These are phyloP conservation scores for Poecilia gillii DNA, from an alignment of 2,797 vertebrate genomes.

Conservation along the genomic window DNA sequence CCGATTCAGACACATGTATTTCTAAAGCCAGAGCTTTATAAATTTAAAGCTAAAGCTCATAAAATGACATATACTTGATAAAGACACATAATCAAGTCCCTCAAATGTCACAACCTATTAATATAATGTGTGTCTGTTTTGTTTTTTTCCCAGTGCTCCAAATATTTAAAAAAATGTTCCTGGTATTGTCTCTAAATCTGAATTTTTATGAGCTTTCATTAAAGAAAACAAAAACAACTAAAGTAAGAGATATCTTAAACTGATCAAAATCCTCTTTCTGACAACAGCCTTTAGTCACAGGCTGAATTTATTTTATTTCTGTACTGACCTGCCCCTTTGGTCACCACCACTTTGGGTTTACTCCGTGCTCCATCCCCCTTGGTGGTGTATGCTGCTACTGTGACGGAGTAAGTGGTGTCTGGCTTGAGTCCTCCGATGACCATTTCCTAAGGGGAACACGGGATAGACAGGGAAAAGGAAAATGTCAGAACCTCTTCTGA, in stretches of 20 bases:
- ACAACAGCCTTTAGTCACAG: neutral
- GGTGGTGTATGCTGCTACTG: slow-evolving; percentile 98
- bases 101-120: neutral
- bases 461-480: slow-evolving; percentile 41
- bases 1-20: slow-evolving; percentile 5
- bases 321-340: slow-evolving; percentile 92
- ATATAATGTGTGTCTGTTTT: slow-evolving; percentile 1
- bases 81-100: neutral
- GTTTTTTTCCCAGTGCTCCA: neutral
- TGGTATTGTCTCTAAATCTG: neutral
- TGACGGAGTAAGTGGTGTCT: slow-evolving; percentile 96
- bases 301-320: slow-evolving; percentile 18
- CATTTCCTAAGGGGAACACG: slow-evolving; percentile 87
- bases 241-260: slow-evolving; percentile 1
- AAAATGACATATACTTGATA: neutral
- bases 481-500: slow-evolving; percentile 56
- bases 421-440: slow-evolving; percentile 93
- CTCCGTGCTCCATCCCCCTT: slow-evolving; percentile 98
- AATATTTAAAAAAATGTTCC: neutral
- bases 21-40: slow-evolving; percentile 13
- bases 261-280: neutral
- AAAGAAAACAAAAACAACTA: slow-evolving; percentile 4
- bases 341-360: slow-evolving; percentile 93
- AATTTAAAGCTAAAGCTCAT: slow-evolving; percentile 5
- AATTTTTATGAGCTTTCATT: neutral